Evolutionary conservation across 2,888 invertebrate genomes (phyloP).

Genomic region (Seira ritae): DNA sequence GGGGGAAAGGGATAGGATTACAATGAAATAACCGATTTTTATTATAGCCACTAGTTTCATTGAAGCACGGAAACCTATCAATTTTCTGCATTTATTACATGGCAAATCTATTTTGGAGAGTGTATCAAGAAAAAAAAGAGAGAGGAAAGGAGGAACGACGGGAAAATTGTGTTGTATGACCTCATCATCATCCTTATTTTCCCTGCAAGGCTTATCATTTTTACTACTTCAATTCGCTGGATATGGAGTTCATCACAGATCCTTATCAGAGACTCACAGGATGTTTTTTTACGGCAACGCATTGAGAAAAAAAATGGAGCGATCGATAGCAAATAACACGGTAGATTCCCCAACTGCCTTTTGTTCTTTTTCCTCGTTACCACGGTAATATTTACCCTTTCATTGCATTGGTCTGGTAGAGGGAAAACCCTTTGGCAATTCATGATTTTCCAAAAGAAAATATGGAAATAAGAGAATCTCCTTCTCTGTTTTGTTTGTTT

Average conservation of each 20-base stretch:
- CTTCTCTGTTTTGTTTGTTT: slow-evolving; percentile 10
- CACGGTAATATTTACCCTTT: slow-evolving; percentile 9
- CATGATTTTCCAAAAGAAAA: slow-evolving; percentile 7
- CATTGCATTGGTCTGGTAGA: neutral
- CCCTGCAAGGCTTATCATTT: neutral
- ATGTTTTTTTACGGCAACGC: neutral
- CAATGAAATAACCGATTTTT: slow-evolving; percentile 22
- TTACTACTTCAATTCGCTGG: slow-evolving; percentile 13
- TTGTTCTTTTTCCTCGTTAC: neutral
- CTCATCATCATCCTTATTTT: slow-evolving; percentile 37
- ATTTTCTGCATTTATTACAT: slow-evolving; percentile 19
- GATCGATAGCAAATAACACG: slow-evolving; percentile 20
- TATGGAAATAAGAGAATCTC: slow-evolving; percentile 3
- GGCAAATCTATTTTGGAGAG: slow-evolving; percentile 17
- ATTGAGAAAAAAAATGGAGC: neutral
- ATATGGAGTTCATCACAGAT: slow-evolving; percentile 4
- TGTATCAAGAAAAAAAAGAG: neutral
- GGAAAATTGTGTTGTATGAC: slow-evolving; percentile 28
- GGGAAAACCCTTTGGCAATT: slow-evolving; percentile 11
- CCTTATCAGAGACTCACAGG: neutral
- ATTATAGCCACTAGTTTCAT: slow-evolving; percentile 22
- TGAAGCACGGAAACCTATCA: slow-evolving; percentile 20
- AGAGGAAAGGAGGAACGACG: neutral
- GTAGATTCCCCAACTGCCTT: slow-evolving; percentile 9
- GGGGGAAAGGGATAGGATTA: slow-evolving; percentile 10